Conservation (phyloP, 2,113 vertebrate species). For the Alligator sinensis region DNA sequence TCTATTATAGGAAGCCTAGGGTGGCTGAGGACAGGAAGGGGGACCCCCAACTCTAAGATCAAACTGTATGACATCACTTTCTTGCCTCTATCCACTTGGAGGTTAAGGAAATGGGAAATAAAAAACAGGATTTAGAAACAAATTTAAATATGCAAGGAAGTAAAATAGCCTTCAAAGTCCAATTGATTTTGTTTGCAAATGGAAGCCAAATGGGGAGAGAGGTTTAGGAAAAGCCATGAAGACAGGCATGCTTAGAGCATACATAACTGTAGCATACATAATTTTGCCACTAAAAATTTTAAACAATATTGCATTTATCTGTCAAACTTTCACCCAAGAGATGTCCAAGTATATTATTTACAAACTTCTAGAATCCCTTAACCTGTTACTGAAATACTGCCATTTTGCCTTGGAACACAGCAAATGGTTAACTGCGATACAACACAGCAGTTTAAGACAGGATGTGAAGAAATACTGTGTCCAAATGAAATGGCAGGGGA, state of each 20-base stretch:
- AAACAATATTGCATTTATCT: background rate
- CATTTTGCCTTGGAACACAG: background rate
- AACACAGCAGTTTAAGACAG: constrained; percentile 8
- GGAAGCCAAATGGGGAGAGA: background rate
- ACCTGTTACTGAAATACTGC: accelerated
- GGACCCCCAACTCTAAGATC: background rate
- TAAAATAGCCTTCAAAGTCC: background rate
- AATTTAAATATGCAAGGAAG: background rate
- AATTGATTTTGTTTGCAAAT: background rate
- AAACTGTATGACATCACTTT: background rate
- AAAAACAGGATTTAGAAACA: background rate
- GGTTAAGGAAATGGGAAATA: background rate
- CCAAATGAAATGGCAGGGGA: background rate
- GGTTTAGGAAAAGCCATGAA: background rate
- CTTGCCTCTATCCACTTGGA: background rate
- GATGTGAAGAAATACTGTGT: background rate
- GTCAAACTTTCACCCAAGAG: background rate
- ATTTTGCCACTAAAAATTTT: constrained; percentile 21
- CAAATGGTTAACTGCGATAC: background rate
- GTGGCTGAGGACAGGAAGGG: background rate
- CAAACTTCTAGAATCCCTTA: background rate
- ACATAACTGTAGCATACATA: background rate
- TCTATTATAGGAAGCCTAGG: background rate
- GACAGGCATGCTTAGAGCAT: background rate
- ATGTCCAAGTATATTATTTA: constrained; percentile 4